Base-by-base conservation (phyloP, 2,113 vertebrate species). In the Trochalopteron elliotii region DNA sequence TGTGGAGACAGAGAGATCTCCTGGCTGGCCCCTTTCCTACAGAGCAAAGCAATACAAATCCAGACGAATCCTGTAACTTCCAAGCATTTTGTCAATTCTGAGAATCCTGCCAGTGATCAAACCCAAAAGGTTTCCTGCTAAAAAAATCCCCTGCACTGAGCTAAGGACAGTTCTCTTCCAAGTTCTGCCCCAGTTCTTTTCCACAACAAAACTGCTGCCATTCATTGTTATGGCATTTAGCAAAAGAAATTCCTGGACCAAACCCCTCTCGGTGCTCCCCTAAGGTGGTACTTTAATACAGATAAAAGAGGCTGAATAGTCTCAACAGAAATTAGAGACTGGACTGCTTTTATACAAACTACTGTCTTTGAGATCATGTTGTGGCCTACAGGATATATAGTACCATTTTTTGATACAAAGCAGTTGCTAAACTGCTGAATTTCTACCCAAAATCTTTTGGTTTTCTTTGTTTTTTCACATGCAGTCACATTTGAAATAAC, bases 1-100 rank as follows among this genome's bases (percentile, higher is more conserved):
- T 45, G 45, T 30, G 44, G 71, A 92, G 64, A 90, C 30, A 88
- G 39, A 90, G 60, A 91, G 74, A 85, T 64, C 70, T 92, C 65
- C 47, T 64, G 65, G 47, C 76, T 93, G 71, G 65, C 52, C 55
- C 13, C 45, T 84, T 80, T 89, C 63, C 69, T 61, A 40, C 67
- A 79, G 24, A 87, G 64, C 0, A 0, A 52, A 75, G 50, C 77
- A 70, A 63, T 15, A 61, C 16, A 87, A 96, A 93, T 27, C 2
- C 9, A 85, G 90, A 72, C 0, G 0, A 88, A 59, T 42, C 44
- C 88, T 53, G 27, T 15, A 44, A 69, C 78, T 90, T 85, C 27
- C 64, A 76, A 77, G 53, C 35, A 56, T 69, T 96, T 84, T 82
- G 21, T 78, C 69, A 50, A 25, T 72, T 84, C 30, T 45, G 63